Percentiles rank a stretch among this genome's conserved stretches.
phyloP scores from a whole-genome alignment of 2,797 vertebrate genomes.

The Mormyrus proboscirostris region DNA sequence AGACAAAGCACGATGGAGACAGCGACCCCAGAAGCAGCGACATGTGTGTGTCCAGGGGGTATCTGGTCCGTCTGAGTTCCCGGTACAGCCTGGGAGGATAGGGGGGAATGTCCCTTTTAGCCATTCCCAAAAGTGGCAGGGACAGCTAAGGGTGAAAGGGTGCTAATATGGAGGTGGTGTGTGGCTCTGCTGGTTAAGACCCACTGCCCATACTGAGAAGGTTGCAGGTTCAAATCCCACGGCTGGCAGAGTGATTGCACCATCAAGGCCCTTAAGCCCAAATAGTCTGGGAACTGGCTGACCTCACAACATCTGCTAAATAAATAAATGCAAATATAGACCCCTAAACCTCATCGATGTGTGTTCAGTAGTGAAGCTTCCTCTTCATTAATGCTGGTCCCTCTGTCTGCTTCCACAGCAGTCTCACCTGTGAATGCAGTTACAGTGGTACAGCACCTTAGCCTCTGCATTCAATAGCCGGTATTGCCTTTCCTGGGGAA shows the following conservation, averaged over 20 bases:
- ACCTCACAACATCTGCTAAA: background rate
- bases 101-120: background rate
- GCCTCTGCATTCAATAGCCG: constrained; percentile 58
- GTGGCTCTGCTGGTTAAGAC: background rate
- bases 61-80: background rate
- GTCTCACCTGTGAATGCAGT: constrained; percentile 66
- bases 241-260: background rate
- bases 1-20: background rate
- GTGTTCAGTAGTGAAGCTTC: background rate
- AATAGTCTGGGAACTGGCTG: background rate
- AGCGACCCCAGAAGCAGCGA: background rate
- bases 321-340: background rate
- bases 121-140: background rate
- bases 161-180: background rate
- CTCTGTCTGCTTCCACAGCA: background rate
- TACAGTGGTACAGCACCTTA: constrained; percentile 70
- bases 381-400: background rate
- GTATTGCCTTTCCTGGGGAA: constrained; percentile 56
- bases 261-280: background rate
- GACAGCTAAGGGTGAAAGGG: background rate
- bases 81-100: background rate
- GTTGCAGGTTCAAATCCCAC: background rate
- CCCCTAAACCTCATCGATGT: background rate
- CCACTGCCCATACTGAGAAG: background rate
- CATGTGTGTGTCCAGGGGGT: background rate